Evolutionary conservation across 2,888 invertebrate species (phyloP), one percentile per base, ranked within the genome.

Genomic region (Nasonia oneida): DNA sequence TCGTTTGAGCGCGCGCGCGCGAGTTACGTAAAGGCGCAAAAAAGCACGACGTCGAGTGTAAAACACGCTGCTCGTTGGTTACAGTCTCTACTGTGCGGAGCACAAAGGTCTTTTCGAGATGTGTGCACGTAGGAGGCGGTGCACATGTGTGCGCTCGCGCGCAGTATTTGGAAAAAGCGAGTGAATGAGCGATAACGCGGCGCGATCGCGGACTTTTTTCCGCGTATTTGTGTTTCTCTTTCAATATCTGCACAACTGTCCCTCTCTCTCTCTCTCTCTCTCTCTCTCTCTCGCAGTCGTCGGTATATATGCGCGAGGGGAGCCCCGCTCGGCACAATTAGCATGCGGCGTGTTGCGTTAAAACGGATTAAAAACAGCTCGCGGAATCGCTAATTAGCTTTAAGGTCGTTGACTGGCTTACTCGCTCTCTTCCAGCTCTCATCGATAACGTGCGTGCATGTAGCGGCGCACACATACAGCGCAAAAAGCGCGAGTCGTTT

Each of bases 361-460:
- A 71, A 81, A 86, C 81, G 83, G 83, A 86, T 86, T 83, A 86
- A 86, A 83, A 86, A 86, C 79, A 86, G 77, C 83, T 81, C 71
- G 73, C 81, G 70, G 83, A 83, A 86, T 86, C 81, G 77, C 80
- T 86, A 83, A 86, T 86, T 83, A 86, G 83, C 83, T 77, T 77
- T 83, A 74, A 78, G 83, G 77, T 86, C 86, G 64, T 83, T 86
- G 82, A 83, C 86, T 81, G 64, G 23, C 33, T 47, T 8, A 10
- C 42, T 42, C 42, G 6, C 42, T 42, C 57, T 50, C 33, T 12
- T 47, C 5, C 29, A 29, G 29, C 74, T 53, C 61, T 75, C 79
- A 80, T 86, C 83, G 86, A 83, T 83, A 86, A 86, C 76, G 71
- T 70, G 42, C 47, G 23, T 47, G 3, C 37, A 47, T 47, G 47